Evolutionary conservation across 2,113 vertebrate species (phyloP).

Genomic region (Zingel zingel): DNA sequence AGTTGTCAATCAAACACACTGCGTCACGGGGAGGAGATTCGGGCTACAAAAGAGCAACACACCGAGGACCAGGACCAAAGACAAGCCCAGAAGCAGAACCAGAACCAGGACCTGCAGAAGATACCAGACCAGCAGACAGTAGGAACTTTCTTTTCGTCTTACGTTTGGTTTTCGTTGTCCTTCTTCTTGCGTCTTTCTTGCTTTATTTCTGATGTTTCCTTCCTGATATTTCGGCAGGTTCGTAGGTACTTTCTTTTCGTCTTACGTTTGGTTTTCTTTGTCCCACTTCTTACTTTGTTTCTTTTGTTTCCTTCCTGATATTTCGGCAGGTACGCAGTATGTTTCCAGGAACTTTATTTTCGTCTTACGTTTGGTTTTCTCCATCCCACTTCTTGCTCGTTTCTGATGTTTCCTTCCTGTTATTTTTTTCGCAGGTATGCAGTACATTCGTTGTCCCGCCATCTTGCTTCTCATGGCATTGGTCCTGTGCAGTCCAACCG

Average conservation of each 20-base stretch:
- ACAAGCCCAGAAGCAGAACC: slow-evolving; percentile 40
- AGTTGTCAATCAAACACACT: slow-evolving; percentile 40
- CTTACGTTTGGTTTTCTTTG: slow-evolving; percentile 6
- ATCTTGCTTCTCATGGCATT: slow-evolving; percentile 88
- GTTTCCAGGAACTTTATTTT: too few species aligned
- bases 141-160: neutral
- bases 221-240: slow-evolving; percentile 35
- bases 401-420: too few species aligned
- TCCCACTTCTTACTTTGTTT: neutral
- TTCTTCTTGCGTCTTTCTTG: neutral
- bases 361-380: too few species aligned
- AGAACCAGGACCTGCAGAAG: slow-evolving; percentile 27
- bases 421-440: slow-evolving; percentile 63
- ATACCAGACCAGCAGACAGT: slow-evolving; percentile 56
- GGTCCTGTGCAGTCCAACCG: slow-evolving; percentile 84
- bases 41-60: slow-evolving; percentile 74
- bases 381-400: too few species aligned
- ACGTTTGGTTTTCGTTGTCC: slow-evolving; percentile 1
- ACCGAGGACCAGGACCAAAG: slow-evolving; percentile 44
- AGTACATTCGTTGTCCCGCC: slow-evolving; percentile 75
- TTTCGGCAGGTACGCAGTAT: slow-evolving; percentile 40
- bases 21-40: slow-evolving; percentile 45
- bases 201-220: too few species aligned
- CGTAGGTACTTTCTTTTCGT: too few species aligned
- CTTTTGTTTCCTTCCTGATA: neutral